Conservation (phyloP, 2,797 vertebrate genomes). For the Cirrhinus molitorella region DNA sequence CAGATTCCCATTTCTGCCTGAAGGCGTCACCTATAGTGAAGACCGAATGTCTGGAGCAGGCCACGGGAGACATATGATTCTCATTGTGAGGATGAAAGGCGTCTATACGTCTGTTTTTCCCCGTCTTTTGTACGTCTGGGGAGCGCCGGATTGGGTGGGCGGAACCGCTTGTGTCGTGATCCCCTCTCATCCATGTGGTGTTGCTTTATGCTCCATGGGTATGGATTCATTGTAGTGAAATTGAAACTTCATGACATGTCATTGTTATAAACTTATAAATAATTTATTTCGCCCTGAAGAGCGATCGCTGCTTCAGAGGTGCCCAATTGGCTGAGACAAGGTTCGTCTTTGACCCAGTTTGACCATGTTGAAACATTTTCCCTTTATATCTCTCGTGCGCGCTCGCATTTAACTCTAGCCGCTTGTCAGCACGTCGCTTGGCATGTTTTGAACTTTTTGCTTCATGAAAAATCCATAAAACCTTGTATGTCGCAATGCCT, state of each 20-base stretch:
- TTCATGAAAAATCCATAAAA: constrained; percentile 10
- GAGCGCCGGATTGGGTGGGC: constrained; percentile 32
- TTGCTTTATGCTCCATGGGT: constrained; percentile 54
- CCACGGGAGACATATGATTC: constrained; percentile 57
- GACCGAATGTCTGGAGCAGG: constrained; percentile 39
- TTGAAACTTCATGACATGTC: constrained; percentile 59
- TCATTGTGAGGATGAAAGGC: constrained; percentile 63
- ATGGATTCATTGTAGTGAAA: constrained; percentile 58
- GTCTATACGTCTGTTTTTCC: constrained; percentile 54
- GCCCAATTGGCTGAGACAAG: constrained; percentile 27
- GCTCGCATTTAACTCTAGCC: neutral
- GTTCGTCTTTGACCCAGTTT: constrained; percentile 27
- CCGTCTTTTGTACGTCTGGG: constrained; percentile 52
- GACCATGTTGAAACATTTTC: constrained; percentile 44
- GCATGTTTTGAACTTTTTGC: constrained; percentile 12
- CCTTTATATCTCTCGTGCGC: constrained; percentile 27
- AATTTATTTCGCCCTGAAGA: constrained; percentile 31
- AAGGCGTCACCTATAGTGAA: constrained; percentile 50
- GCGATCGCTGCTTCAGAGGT: constrained; percentile 26
- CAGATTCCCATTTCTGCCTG: constrained; percentile 45
- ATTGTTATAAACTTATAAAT: constrained; percentile 55
- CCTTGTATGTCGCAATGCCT: neutral
- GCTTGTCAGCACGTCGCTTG: constrained; percentile 21
- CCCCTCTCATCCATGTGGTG: constrained; percentile 52
- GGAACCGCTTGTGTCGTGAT: constrained; percentile 33